Base-by-base conservation (phyloP, 2,797 vertebrate species). In the Epinephelus malabaricus region DNA sequence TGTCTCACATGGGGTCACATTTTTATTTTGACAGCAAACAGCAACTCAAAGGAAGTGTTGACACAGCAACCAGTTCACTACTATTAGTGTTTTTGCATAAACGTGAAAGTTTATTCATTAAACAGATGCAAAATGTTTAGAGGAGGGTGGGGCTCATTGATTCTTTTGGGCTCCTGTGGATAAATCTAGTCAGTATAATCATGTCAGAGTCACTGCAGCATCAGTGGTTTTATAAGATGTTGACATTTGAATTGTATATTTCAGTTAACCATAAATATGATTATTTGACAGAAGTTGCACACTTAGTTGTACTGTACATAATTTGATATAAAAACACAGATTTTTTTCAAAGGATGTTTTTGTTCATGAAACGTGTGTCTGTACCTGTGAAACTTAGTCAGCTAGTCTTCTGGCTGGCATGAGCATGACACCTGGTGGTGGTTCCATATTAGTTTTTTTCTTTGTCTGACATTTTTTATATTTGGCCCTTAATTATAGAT, bases 351-450 rank as follows among this genome's bases (percentile, higher is more conserved):
- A 14, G 17, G 34, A 40, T 40, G 6, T 5, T 49, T 59, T 15
- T 30, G 19, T 49, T 10, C 30, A 69, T 55, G 4, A 30, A 19
- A 64, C 17, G 43, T 25, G 6, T 15, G 19, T 53, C 1, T 61
- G 19, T 38, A 6, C 10, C 23, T 15, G 11, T 40, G 21, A 4
- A 17, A 21, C 1, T 15, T 40, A 43, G n/a, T 67, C 15, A 43
- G 50, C 17, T 56, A 3, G 10, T 54, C 11, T n/a, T 59, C 27
- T 55, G 51, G 23, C 17, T 4, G 1, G 34, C 53, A 23, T 21
- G 17, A 81, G n/a, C 10, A 69, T 64, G 85, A 85, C 90, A 79
- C 74, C 87, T 89, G 66, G 62, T 91, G 84, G 80, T 78, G 30
- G 58, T 45, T 69, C 27, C 0, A 0, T 18, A 13, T n/a, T 25